Evolutionary conservation across 2,113 vertebrate species (phyloP), one percentile per base, ranked within the genome.

Genomic region (Mobula hypostoma): DNA sequence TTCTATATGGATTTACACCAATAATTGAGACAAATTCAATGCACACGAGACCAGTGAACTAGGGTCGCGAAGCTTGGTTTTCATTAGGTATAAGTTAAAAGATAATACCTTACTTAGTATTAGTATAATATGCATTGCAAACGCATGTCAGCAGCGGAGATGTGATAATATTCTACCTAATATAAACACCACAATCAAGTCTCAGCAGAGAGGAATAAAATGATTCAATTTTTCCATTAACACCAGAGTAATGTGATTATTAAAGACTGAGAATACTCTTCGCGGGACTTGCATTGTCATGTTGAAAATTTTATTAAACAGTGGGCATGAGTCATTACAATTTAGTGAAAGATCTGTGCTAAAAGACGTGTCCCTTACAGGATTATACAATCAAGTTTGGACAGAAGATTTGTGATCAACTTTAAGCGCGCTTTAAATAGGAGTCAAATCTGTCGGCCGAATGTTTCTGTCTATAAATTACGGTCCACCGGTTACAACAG

Each of bases 191-290:
- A 19, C 21, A 92, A 40, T 92, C 90, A 72, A 2, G 63, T 74
- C 36, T 93, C 91, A 48, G 68, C 91, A 74, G 19, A 48, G 91
- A 93, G 91, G 91, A 93, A 93, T 74, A 68, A 27, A 21, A 56
- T 93, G 68, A 93, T 93, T 93, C 91, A 93, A 93, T 15, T 0
- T 93, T 93, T 93, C 91, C 91, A 72, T 74, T 93, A 90, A 40
- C 36, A 40, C 68, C 68, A 93, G 36, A 74, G 32, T 6, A 74
- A 74, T 11, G 19, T 74, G 91, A 56, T 93, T 72, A 93, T 74
- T 74, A 56, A 74, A 74, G 11, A 32, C 9, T 11, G 17, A 74
- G 68, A 74, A 93, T 58, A 24, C 63, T 91, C 70, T 48, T 70
- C n/a, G 32, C 15, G 19, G 17, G 66, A 61, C 29, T 88, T 14